phyloP scores from a whole-genome alignment of 2,113 vertebrate species.

The Leiothrix lutea region DNA sequence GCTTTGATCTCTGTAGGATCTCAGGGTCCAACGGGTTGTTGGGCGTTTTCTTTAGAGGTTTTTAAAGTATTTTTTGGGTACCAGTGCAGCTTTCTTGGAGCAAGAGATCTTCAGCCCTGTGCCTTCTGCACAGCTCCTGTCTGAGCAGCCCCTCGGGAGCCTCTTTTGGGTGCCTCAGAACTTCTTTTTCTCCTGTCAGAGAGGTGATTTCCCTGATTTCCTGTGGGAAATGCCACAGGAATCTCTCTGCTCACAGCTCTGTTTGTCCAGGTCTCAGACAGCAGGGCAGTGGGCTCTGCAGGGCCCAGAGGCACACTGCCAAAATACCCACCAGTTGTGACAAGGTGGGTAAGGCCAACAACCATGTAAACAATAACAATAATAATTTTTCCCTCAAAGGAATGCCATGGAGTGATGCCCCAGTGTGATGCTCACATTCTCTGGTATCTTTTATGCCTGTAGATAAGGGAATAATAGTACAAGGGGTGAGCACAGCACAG shows the following conservation, averaged over 20 bases:
- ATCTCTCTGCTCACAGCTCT: background rate
- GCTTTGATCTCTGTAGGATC: background rate
- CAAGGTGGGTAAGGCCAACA: background rate
- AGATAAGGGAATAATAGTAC: background rate
- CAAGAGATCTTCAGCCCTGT: rapidly evolving
- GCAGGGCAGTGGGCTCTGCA: rapidly evolving
- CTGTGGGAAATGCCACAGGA: background rate
- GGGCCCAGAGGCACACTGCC: rapidly evolving
- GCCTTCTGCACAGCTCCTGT: background rate
- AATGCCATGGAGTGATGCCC: background rate
- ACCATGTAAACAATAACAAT: background rate
- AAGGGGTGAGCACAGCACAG: background rate
- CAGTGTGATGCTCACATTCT: rapidly evolving
- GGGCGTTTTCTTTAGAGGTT: rapidly evolving
- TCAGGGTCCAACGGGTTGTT: background rate
- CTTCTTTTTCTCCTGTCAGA: background rate
- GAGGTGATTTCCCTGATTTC: background rate
- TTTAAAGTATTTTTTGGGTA: rapidly evolving
- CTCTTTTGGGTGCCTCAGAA: rapidly evolving
- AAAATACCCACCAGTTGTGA: background rate
- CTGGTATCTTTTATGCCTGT: rapidly evolving
- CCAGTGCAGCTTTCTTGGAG: background rate
- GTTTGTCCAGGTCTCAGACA: too few species aligned
- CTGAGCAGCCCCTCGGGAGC: rapidly evolving
- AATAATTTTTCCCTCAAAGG: background rate